Conservation (phyloP, 1,140 invertebrate genomes). For the Linepithema humile region DNA sequence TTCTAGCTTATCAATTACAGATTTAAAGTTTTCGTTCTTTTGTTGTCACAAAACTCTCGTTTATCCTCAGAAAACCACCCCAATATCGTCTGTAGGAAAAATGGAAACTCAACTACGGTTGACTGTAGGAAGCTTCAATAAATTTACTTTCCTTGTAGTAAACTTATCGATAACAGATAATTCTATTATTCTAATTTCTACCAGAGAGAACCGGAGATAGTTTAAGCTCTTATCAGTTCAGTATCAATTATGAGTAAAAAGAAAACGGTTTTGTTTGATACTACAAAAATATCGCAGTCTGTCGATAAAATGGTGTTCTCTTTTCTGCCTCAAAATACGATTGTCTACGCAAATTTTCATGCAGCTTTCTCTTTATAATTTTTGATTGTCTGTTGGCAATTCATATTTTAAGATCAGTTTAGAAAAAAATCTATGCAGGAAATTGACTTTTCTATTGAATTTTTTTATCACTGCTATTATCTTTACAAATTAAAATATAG, state of each 20-base stretch:
- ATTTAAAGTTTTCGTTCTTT: neutral
- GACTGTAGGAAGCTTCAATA: neutral
- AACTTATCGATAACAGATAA: slow-evolving; percentile 22
- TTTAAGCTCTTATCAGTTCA: no score
- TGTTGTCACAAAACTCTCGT: neutral
- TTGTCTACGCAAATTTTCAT: neutral
- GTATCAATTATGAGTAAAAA: slow-evolving; percentile 7
- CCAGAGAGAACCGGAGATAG: no score
- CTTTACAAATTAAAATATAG: neutral
- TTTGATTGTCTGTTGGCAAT: neutral
- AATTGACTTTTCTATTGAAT: neutral
- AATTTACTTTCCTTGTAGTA: neutral
- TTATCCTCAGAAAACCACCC: neutral
- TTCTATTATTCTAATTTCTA: neutral
- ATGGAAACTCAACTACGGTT: neutral
- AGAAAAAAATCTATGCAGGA: neutral
- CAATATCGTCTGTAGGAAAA: neutral
- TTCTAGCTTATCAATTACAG: neutral
- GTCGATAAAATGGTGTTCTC: slow-evolving; percentile 16
- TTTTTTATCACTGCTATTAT: neutral
- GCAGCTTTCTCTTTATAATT: neutral
- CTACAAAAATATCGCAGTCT: neutral
- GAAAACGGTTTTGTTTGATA: neutral
- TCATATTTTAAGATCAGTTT: neutral
- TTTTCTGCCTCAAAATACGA: neutral